Evolutionary conservation across 2,113 vertebrate species (phyloP).

Genomic region (Chunga burmeisteri): DNA sequence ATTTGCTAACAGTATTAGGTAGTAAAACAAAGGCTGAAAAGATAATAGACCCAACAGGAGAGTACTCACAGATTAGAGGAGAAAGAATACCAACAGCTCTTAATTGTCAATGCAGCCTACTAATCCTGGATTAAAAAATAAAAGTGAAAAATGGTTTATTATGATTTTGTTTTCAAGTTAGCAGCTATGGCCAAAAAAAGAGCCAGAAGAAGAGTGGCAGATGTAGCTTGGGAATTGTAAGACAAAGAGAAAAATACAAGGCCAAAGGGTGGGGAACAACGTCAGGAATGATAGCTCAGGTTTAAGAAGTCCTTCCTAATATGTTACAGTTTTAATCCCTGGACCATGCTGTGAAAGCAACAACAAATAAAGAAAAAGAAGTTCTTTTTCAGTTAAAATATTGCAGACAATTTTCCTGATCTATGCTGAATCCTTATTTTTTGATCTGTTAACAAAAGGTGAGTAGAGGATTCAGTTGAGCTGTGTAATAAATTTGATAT

Average conservation of each 20-base stretch:
- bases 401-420: not conserved
- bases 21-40: conserved; percentile 23
- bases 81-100: not conserved
- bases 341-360: not conserved
- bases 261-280: accelerated
- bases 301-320: not conserved
- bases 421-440: not conserved
- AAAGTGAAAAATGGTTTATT: not conserved
- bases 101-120: not conserved
- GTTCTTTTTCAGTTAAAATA: not conserved
- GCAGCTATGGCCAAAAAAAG: not conserved
- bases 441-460: not conserved
- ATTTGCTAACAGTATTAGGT: conserved; percentile 39
- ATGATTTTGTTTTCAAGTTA: not conserved
- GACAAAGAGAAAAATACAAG: not conserved
- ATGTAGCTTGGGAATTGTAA: not conserved
- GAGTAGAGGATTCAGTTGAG: not conserved
- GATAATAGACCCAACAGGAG: not conserved
- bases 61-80: not conserved
- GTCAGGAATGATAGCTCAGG: not conserved
- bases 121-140: not conserved
- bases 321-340: not conserved
- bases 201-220: not conserved
- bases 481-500: not conserved
- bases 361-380: not conserved